Percentiles rank a stretch among this genome's conserved stretches.
Evolutionary conservation across 2,888 invertebrate species (phyloP).

Genomic region (Oegoconia quadripuncta): DNA sequence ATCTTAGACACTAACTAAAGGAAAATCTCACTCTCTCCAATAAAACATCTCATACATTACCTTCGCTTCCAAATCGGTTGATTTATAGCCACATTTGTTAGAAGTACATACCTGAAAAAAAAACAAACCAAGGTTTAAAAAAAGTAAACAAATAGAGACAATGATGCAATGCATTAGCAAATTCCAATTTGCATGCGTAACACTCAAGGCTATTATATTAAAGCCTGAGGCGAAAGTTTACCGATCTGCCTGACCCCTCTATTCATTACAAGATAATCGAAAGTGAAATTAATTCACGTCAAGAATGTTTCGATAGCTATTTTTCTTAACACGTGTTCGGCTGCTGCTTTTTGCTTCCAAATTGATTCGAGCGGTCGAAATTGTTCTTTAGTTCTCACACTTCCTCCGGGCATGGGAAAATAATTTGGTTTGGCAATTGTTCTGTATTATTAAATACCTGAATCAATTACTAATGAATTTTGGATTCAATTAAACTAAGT

Average conservation of each 20-base stretch:
- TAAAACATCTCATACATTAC: too few species aligned
- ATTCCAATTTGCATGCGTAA: slow-evolving; percentile 41
- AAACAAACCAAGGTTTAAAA: slow-evolving; percentile 27
- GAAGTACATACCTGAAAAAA: slow-evolving; percentile 54
- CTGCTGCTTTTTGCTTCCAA: slow-evolving; percentile 25
- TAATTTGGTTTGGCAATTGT: slow-evolving; percentile 18
- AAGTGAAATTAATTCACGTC: slow-evolving; percentile 69
- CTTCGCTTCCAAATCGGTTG: too few species aligned
- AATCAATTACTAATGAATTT: slow-evolving; percentile 27
- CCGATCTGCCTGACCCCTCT: slow-evolving; percentile 56
- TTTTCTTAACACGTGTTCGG: slow-evolving; percentile 50
- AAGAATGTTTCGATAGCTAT: slow-evolving; percentile 53
- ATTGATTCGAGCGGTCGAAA: slow-evolving; percentile 25
- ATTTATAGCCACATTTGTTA: neutral
- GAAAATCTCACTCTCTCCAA: too few species aligned
- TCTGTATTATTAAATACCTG: slow-evolving; percentile 8
- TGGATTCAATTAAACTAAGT: slow-evolving; percentile 19
- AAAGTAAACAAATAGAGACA: slow-evolving; percentile 21
- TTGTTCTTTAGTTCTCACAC: slow-evolving; percentile 2
- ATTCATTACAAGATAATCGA: slow-evolving; percentile 69
- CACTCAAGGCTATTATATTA: slow-evolving; percentile 46
- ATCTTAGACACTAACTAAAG: too few species aligned
- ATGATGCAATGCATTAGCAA: slow-evolving; percentile 42
- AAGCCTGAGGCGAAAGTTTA: slow-evolving; percentile 64
- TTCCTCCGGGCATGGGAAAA: slow-evolving; percentile 6